A percentile compares a stretch with the other conserved stretches of the same genome.
Evolutionary conservation across 1,140 invertebrate genomes (phyloP).

Genomic region (Drosophila novamexicana): DNA sequence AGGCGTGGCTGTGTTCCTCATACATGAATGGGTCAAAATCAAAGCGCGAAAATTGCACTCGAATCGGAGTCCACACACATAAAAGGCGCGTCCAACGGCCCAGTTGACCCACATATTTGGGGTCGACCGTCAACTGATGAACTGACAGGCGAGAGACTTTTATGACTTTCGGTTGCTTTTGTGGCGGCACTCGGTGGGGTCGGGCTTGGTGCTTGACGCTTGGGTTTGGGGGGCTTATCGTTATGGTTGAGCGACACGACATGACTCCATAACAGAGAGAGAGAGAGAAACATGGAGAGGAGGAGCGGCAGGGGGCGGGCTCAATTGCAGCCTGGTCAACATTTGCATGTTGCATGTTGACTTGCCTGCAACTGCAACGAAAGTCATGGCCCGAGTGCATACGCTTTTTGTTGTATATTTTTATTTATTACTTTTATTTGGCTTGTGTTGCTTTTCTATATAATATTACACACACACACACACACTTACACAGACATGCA

Average conservation of each 20-base stretch:
- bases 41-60: conserved; percentile 51
- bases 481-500: background rate
- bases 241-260: conserved; percentile 65
- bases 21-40: conserved; percentile 51
- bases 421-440: conserved; percentile 20
- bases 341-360: conserved; percentile 76
- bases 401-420: conserved; percentile 5
- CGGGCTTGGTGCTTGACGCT: too few relatives aligned
- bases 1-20: background rate
- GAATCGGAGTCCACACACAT: background rate
- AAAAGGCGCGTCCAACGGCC: conserved; percentile 43
- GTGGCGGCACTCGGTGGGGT: background rate
- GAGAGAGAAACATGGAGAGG: conserved; percentile 11
- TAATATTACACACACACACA: background rate
- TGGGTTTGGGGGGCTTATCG: conserved; percentile 25
- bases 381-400: conserved; percentile 66
- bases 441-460: conserved; percentile 27
- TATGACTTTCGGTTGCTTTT: conserved; percentile 48
- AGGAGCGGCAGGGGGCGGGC: conserved; percentile 16
- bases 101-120: conserved; percentile 64
- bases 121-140: conserved; percentile 27
- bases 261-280: conserved; percentile 23
- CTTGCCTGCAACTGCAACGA: conserved; percentile 57
- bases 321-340: conserved; percentile 13
- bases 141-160: conserved; percentile 74